A percentile compares a stretch with the other conserved stretches of the same genome.
phyloP scores from a whole-genome alignment of 2,113 vertebrate genomes.

The Rhinoderma darwinii region DNA sequence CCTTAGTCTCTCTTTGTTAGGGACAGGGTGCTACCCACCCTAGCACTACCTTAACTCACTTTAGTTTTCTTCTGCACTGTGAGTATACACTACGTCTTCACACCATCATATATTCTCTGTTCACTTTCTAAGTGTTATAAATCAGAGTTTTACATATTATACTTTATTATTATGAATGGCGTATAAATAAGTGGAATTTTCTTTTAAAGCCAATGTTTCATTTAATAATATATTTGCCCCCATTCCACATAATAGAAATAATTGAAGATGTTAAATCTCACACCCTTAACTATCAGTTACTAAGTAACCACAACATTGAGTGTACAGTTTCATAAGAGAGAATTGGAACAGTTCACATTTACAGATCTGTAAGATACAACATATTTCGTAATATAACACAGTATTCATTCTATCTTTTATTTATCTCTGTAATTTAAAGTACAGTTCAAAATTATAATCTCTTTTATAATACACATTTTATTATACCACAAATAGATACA shows the following conservation, averaged over 20 bases:
- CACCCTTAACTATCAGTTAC: not conserved
- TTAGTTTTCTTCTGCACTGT: not conserved
- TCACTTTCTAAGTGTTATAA: too few relatives aligned
- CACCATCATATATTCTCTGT: too few relatives aligned
- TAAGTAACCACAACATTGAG: not conserved
- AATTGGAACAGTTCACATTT: not conserved
- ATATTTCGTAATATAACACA: not conserved
- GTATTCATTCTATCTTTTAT: not conserved
- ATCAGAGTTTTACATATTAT: too few relatives aligned
- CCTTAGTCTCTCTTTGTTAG: too few relatives aligned
- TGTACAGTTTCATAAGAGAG: not conserved
- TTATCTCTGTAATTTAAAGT: not conserved
- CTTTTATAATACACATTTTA: not conserved
- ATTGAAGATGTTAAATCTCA: not conserved
- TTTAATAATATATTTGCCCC: not conserved
- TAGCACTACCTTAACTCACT: not conserved
- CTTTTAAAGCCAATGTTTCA: not conserved
- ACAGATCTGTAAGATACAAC: not conserved
- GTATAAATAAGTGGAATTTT: not conserved
- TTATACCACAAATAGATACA: not conserved
- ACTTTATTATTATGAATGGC: too few relatives aligned
- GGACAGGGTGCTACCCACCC: too few relatives aligned
- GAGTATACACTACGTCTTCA: too few relatives aligned
- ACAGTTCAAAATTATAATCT: not conserved
- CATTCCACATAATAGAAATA: not conserved